Evolutionary conservation across 2,113 vertebrate species (phyloP).

Genomic region (Oncorhynchus keta): DNA sequence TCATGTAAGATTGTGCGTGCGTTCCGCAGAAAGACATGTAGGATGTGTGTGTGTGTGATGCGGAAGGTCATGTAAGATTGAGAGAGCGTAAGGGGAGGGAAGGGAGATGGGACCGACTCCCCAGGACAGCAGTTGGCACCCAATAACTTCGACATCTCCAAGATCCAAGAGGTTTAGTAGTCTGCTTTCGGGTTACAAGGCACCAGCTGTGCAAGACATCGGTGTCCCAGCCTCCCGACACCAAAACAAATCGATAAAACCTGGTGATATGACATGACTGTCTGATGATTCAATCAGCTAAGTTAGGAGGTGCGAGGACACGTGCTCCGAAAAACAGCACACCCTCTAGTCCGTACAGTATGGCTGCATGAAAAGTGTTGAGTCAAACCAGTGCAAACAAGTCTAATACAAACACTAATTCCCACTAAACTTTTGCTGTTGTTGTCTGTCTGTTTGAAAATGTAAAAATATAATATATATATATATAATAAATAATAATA

Average conservation of each 20-base stretch:
- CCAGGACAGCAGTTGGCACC: not conserved
- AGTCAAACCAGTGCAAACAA: no score
- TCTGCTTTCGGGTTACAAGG: slow-evolving; percentile 25
- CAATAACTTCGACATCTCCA: slow-evolving; percentile 10
- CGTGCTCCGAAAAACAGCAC: not conserved
- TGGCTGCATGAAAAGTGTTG: no score
- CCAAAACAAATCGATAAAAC: slow-evolving; percentile 12
- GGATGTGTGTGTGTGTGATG: not conserved
- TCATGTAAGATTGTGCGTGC: no score
- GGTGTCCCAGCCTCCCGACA: slow-evolving; percentile 5
- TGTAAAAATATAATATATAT: no score
- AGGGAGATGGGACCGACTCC: not conserved
- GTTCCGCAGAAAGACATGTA: no score
- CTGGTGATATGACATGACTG: not conserved
- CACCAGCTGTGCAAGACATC: slow-evolving; percentile 37
- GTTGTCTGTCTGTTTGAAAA: no score
- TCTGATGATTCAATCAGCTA: no score
- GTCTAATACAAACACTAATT: no score
- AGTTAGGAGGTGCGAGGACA: no score
- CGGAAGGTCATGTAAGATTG: not conserved
- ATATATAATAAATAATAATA: no score
- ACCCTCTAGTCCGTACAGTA: not conserved
- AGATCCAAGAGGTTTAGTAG: not conserved
- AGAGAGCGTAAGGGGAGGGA: not conserved
- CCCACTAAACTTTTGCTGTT: no score